Conservation (phyloP, 1,140 invertebrate species). For the Vollenhovia emeryi region DNA sequence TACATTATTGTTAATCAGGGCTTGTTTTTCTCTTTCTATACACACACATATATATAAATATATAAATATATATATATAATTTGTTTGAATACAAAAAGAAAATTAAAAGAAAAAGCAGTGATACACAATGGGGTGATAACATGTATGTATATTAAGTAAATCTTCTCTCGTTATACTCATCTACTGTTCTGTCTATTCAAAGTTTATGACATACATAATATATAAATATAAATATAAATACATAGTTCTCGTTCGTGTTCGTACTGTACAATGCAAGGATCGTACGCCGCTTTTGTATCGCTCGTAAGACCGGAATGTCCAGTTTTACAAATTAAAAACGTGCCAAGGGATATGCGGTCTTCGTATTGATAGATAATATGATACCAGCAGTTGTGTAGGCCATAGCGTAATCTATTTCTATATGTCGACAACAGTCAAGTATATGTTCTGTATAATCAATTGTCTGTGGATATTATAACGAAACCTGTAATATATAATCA, state of each 20-base stretch:
- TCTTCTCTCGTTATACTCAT: conserved; percentile 62
- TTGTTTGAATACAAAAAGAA: conserved; percentile 6
- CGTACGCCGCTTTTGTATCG: conserved; percentile 57
- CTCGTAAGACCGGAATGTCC: conserved; percentile 35
- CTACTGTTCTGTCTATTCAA: conserved; percentile 72
- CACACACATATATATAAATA: neutral
- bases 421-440: conserved; percentile 48
- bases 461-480: conserved; percentile 61
- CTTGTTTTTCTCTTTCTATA: neutral
- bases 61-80: conserved; percentile 5
- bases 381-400: conserved; percentile 1
- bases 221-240: conserved; percentile 39
- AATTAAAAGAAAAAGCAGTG: conserved; percentile 35
- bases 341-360: conserved; percentile 64
- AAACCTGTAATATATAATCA: conserved; percentile 64
- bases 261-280: conserved; percentile 30
- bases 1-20: conserved; percentile 16
- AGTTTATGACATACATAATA: conserved; percentile 65
- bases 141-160: conserved; percentile 43
- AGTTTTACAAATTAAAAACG: conserved; percentile 60
- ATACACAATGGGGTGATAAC: conserved; percentile 57
- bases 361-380: conserved; percentile 35
- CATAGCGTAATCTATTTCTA: conserved; percentile 61
- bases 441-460: conserved; percentile 54
- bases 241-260: conserved; percentile 21